Evolutionary conservation across 2,113 vertebrate species (phyloP), one percentile per base, ranked within the genome.

Genomic region (Epinephelus fuscoguttatus): DNA sequence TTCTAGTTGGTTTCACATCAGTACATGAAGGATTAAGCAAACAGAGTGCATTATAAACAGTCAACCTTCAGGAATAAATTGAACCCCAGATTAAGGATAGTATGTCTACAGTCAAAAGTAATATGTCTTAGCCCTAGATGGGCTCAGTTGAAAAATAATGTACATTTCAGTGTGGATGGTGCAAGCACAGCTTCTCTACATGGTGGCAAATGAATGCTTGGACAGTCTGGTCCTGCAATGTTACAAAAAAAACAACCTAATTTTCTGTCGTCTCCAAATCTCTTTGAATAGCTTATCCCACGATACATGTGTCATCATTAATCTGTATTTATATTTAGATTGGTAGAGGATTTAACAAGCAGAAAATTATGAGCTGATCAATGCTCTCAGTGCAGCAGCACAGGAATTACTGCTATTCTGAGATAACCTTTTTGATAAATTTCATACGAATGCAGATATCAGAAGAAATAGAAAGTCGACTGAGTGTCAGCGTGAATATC

Each of bases 301-400:
- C 7, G 8, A 45, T 3, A 18, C 18, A 14, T 23, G n/a, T 42
- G 17, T 60, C 59, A 23, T 14, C 40, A 6, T 57, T 45, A 57
- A 80, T 70, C 53, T 60, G 30, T 42, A 70, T 64, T 64, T 15
- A 45, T 55, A 40, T 61, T 40, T 60, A 72, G 55, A 40, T 55
- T 71, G 23, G 17, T 49, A 21, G 14, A 30, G 33, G 42, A 40
- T 30, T n/a, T 52, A 1, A 40, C 10, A 25, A 52, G 23, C 62
- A 45, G 25, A 10, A 21, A 21, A 21, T 19, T 14, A 11, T 66
- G 52, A 47, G 27, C 23, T 55, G 5, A 45, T 25, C 2, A 63
- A 40, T 14, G 60, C 6, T 72, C 59, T 61, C 7, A 23, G 18
- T 53, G 40, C 50, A 62, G 75, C 55, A 61, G 67, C 33, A 55